phyloP scores from a whole-genome alignment of 2,888 invertebrate genomes.

The Malthinus seriepunctatus region DNA sequence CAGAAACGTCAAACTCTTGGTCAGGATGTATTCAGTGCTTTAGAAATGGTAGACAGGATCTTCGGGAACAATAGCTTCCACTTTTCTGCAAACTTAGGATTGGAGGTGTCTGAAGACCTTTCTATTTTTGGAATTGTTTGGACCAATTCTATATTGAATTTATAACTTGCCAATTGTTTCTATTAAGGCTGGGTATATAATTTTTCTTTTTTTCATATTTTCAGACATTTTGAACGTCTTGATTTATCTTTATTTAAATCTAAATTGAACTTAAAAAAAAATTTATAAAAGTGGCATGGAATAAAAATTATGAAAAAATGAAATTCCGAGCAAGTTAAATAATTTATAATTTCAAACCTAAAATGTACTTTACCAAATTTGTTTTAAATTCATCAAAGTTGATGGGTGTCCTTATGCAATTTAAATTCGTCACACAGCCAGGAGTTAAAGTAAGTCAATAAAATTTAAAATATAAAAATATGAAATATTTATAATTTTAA shows the following conservation, averaged over 20 bases:
- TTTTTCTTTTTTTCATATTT: no score
- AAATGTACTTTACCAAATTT: slow-evolving; percentile 41
- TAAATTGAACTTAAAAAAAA: neutral
- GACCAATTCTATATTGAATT: no score
- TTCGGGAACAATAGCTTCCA: no score
- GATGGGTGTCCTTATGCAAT: slow-evolving; percentile 51
- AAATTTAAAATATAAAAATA: slow-evolving; percentile 43
- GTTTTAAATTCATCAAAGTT: slow-evolving; percentile 49
- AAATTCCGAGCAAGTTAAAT: slow-evolving; percentile 25
- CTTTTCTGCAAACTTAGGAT: no score
- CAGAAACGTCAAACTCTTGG: no score
- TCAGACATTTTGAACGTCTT: neutral
- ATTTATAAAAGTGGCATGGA: neutral
- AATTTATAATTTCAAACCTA: slow-evolving; percentile 28
- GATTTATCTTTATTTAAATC: neutral
- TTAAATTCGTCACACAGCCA: slow-evolving; percentile 51
- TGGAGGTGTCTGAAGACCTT: no score
- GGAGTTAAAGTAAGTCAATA: slow-evolving; percentile 44
- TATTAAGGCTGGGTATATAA: no score
- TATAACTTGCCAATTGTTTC: no score
- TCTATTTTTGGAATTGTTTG: no score
- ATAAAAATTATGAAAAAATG: slow-evolving; percentile 14
- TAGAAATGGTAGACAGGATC: no score
- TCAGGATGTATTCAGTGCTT: no score
- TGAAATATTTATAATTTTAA: slow-evolving; percentile 47